phyloP scores from a whole-genome alignment of 2,888 invertebrate species.

The Callosobruchus maculatus region DNA sequence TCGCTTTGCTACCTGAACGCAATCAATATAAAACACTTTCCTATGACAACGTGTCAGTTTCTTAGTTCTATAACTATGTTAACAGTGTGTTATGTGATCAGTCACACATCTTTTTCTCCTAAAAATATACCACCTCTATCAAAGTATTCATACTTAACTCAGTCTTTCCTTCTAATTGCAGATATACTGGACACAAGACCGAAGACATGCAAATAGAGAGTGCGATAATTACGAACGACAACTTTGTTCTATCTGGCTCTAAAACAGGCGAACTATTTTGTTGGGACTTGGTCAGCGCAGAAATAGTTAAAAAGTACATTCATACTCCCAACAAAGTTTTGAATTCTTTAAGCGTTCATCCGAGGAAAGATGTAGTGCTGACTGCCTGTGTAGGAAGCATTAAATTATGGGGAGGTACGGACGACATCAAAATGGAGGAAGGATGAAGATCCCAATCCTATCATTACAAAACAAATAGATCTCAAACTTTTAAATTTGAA shows the following conservation, averaged over 20 bases:
- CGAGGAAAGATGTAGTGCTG: constrained; percentile 65
- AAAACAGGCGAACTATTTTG: constrained; percentile 79
- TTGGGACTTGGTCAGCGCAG: constrained; percentile 85
- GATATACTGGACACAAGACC: constrained; percentile 79
- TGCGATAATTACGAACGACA: constrained; percentile 78
- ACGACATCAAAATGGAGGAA: constrained; percentile 9
- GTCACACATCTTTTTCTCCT: too few relatives aligned
- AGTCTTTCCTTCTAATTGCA: constrained; percentile 35
- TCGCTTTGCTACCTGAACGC: too few relatives aligned
- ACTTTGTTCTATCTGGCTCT: constrained; percentile 85
- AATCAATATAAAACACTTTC: too few relatives aligned
- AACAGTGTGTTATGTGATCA: too few relatives aligned
- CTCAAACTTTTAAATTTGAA: too few relatives aligned
- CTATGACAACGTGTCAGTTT: too few relatives aligned
- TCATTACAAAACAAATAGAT: too few relatives aligned
- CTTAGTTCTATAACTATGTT: too few relatives aligned
- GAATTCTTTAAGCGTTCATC: constrained; percentile 80
- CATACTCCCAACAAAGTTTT: constrained; percentile 61
- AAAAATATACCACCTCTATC: too few relatives aligned
- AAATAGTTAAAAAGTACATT: constrained; percentile 53
- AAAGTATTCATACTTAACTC: too few relatives aligned
- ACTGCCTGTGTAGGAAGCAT: constrained; percentile 72
- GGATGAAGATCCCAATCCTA: too few relatives aligned
- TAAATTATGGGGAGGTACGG: constrained; percentile 61
- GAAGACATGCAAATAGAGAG: constrained; percentile 85